Evolutionary conservation across 2,113 vertebrate genomes (phyloP).

Genomic region (Sapayoa aenigma): DNA sequence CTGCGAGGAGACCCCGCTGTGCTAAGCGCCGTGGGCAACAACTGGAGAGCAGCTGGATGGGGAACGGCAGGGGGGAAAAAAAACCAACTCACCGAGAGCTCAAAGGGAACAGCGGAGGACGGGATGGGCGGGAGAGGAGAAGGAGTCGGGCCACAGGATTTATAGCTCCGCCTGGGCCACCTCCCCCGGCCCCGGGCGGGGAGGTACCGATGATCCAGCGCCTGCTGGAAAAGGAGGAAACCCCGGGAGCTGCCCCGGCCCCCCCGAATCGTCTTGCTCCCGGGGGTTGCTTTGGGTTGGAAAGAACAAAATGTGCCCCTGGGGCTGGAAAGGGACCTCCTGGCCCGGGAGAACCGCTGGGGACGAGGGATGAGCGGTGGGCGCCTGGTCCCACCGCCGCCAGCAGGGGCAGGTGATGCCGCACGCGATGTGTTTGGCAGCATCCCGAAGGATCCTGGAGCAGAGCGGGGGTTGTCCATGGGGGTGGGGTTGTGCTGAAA

Average conservation of each 20-base stretch:
- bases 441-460: neutral
- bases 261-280: neutral
- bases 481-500: neutral
- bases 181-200: neutral
- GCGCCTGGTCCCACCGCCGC: neutral
- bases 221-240: neutral
- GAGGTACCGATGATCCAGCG: neutral
- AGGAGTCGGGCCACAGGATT: rapidly evolving
- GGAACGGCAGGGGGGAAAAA: neutral
- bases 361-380: rapidly evolving
- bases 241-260: neutral
- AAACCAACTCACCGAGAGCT: constrained; percentile 1
- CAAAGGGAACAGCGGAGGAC: rapidly evolving
- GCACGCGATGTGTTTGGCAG: rapidly evolving
- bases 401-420: neutral
- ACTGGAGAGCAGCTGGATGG: neutral
- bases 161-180: constrained; percentile 1
- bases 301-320: neutral
- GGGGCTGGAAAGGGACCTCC: rapidly evolving
- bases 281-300: neutral
- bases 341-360: rapidly evolving
- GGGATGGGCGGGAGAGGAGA: neutral
- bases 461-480: rapidly evolving
- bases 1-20: rapidly evolving
- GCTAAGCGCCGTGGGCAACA: neutral